Percentiles rank a stretch among this genome's conserved stretches.
These are phyloP conservation scores for Acanthosepion esculentum DNA, from an alignment of 2,888 invertebrate genomes.

Conservation along the genomic window DNA sequence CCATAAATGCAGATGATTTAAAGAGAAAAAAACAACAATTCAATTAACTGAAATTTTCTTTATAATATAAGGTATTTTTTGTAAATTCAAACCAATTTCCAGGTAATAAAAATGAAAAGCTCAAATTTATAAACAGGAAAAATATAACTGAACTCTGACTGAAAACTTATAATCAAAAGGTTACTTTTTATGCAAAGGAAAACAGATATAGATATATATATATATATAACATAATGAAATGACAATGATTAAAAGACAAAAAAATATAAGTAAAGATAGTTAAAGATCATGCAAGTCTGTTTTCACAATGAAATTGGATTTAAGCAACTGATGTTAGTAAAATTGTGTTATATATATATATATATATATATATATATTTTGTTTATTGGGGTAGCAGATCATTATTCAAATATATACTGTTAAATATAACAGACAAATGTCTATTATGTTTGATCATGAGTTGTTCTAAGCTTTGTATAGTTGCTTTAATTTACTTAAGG, in stretches of 20 bases:
- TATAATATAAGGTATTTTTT: background rate
- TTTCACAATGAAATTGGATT: no score
- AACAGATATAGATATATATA: background rate
- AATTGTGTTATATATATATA: constrained; percentile 8
- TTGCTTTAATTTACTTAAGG: no score
- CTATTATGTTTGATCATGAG: no score
- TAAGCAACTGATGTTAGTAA: no score
- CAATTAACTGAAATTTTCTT: background rate
- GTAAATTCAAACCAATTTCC: background rate
- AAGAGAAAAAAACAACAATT: background rate
- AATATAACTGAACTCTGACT: background rate
- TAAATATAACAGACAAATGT: no score
- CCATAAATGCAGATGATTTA: background rate
- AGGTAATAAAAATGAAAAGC: background rate
- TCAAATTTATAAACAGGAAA: background rate
- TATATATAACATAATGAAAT: no score
- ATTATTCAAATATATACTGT: background rate
- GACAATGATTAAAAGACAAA: no score
- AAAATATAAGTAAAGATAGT: no score
- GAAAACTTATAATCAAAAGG: background rate
- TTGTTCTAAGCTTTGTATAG: no score
- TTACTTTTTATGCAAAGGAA: background rate
- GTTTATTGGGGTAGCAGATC: background rate
- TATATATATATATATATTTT: background rate
- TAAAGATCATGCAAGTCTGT: no score